These are phyloP conservation scores for Psephotus haematonotus DNA, from an alignment of 2,113 vertebrate genomes.

Conservation along the genomic window DNA sequence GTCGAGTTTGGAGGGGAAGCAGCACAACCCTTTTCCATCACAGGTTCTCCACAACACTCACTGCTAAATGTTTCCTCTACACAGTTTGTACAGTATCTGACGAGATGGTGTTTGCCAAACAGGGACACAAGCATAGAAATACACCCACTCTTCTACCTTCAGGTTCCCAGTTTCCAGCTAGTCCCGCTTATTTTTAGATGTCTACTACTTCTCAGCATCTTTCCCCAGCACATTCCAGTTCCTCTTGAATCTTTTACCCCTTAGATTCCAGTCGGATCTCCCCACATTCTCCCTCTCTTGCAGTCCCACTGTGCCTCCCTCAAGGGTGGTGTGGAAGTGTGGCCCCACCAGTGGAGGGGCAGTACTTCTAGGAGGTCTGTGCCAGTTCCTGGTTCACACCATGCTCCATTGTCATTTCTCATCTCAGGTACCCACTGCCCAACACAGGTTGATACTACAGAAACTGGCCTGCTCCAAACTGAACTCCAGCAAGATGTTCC, in stretches of 20 bases:
- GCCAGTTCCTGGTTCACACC: background rate
- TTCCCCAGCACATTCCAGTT: background rate
- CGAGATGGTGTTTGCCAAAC: background rate
- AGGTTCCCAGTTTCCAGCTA: background rate
- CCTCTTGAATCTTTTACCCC: background rate
- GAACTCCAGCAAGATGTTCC: background rate
- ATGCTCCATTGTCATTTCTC: background rate
- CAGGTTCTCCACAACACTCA: background rate
- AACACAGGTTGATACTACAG: background rate
- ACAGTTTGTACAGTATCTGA: background rate
- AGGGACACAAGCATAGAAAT: background rate
- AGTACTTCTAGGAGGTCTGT: background rate
- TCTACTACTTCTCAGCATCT: background rate
- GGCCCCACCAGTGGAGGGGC: accelerated
- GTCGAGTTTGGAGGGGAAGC: background rate
- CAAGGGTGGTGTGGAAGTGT: accelerated
- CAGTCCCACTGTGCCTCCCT: background rate
- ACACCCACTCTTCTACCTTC: background rate
- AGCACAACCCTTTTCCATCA: background rate
- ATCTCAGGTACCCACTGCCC: background rate
- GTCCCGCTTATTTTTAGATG: background rate
- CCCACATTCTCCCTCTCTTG: background rate
- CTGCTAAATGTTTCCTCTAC: background rate
- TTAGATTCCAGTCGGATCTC: background rate
- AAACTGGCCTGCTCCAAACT: background rate